Base-by-base conservation (phyloP, 2,797 vertebrate genomes). In the Eulemur rubriventer region DNA sequence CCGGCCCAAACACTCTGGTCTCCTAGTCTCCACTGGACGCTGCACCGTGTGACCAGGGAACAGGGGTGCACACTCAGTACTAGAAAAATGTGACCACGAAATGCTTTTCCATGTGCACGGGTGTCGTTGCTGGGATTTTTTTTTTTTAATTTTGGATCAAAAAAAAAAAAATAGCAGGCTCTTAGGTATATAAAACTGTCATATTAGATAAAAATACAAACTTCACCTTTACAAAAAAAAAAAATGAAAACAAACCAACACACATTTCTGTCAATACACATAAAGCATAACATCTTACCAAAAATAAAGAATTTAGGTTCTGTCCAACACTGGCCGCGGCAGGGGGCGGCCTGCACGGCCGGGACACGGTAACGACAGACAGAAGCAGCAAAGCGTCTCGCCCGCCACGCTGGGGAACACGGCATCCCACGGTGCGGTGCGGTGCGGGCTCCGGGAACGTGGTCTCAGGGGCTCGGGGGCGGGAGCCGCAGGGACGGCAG, bases 241-340 rank as follows among this genome's bases (percentile, higher is more conserved):
- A 80, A 46, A 80, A 72, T 69, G 93, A 33, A 57, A 57, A 57
- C 55, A 94, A 85, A 73, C 72, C 92, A 67, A 57, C 91, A 92
- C 99, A 99, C 98, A 99, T 99, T 98, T 99, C 98, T 98, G 98
- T 99, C 98, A 98, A 99, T 99, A 99, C 99, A 99, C 98, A 98
- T 99, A 99, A 98, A 99, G 99, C 98, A 98, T 99, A 98, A 98
- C 98, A 98, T 97, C 98, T 98, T 98, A 99, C 99, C 99, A 99
- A 99, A 99, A 99, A 99, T 99, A 99, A 99, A 99, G 99, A 99
- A 99, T 99, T 99, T 99, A 98, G 98, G 98, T 99, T 99, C 98
- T 98, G 98, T 98, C 98, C 98, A 98, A 98, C 97, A 97, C 98
- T 98, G 98, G 98, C 98, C 98, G 98, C 98, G 98, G 98, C n/a